Evolutionary conservation across 30 jellyfish, hydroid and myxozoan species (phyloP).

Genomic region (Nemopilema nomurai): DNA sequence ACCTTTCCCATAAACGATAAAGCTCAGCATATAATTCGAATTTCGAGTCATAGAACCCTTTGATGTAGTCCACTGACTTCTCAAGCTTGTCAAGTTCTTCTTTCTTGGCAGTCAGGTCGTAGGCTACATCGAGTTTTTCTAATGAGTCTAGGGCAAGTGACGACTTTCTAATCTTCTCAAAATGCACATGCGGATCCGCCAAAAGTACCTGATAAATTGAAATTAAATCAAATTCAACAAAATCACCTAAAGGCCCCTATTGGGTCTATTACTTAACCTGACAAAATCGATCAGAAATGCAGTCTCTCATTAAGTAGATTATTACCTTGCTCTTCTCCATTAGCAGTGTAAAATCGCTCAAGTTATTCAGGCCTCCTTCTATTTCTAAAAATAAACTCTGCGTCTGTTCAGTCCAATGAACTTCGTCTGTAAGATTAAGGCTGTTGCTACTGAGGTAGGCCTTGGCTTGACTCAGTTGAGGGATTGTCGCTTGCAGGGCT

Average conservation of each 20-base stretch:
- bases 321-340: slow-evolving; percentile 19
- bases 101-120: slow-evolving; percentile 2
- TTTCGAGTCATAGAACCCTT: slow-evolving; percentile 1
- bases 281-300: no score
- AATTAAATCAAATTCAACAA: neutral
- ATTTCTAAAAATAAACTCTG: neutral
- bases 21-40: neutral
- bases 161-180: slow-evolving; percentile 23
- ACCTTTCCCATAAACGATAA: slow-evolving; percentile 49
- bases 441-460: neutral
- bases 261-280: no score
- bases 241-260: no score
- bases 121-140: neutral
- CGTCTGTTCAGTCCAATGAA: slow-evolving; percentile 22
- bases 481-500: slow-evolving; percentile 19
- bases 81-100: slow-evolving; percentile 1
- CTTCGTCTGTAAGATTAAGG: slow-evolving; percentile 13
- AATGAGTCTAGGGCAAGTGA: neutral
- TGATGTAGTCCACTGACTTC: slow-evolving; percentile 23
- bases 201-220: slow-evolving; percentile 5
- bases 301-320: no score
- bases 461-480: slow-evolving; percentile 27
- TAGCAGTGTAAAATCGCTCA: neutral
- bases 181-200: slow-evolving; percentile 29
- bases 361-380: slow-evolving; percentile 5